phyloP scores from a whole-genome alignment of 2,113 vertebrate species.

The Donacobius atricapilla region DNA sequence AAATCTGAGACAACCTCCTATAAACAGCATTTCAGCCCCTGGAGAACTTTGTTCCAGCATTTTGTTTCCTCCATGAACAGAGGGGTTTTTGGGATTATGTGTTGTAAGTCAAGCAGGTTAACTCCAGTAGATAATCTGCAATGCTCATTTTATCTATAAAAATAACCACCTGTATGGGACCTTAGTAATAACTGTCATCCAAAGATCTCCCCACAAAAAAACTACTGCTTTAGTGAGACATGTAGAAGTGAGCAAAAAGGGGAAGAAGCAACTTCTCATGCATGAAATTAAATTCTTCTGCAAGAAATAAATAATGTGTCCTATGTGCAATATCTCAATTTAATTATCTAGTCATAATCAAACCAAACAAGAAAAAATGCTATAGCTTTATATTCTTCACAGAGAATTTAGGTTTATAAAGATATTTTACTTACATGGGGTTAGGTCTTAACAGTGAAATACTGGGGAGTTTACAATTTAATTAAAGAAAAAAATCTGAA shows the following conservation, averaged over 20 bases:
- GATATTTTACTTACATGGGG: neutral
- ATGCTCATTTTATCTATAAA: neutral
- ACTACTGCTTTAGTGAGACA: neutral
- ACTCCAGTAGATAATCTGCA: neutral
- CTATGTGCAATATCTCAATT: neutral
- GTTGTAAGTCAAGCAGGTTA: neutral
- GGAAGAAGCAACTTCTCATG: constrained; percentile 16
- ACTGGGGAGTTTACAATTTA: neutral
- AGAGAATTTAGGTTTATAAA: neutral
- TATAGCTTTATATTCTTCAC: neutral
- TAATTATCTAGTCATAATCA: constrained; percentile 23
- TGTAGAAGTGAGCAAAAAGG: neutral
- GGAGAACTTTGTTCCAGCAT: neutral
- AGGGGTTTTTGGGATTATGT: neutral
- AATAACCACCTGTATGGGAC: neutral
- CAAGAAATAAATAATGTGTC: constrained; percentile 20
- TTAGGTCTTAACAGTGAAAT: neutral
- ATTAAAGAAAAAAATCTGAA: constrained; percentile 20
- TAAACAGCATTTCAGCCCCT: neutral
- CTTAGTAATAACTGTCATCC: neutral
- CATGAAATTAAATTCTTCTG: constrained; percentile 18
- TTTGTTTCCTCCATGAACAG: neutral
- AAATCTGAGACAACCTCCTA: neutral
- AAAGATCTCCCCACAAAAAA: neutral
- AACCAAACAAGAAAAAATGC: neutral